These are phyloP conservation scores for Laticauda laticaudata DNA, from an alignment of 2,113 vertebrate genomes.

Conservation along the genomic window DNA sequence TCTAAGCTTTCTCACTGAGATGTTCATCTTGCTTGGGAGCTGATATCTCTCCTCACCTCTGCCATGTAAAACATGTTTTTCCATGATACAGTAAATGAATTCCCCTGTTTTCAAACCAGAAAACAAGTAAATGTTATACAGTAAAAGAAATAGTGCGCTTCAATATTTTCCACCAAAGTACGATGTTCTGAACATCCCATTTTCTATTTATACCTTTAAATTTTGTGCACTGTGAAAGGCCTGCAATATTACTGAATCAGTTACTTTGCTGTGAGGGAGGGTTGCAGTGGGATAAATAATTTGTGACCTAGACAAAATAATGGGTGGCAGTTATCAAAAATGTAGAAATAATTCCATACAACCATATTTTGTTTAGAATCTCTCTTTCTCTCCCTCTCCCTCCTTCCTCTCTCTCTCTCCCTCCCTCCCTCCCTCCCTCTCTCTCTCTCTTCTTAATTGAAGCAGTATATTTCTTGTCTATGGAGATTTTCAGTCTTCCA, in stretches of 20 bases:
- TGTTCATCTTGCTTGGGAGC: too few relatives aligned
- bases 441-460: neutral
- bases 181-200: conserved; percentile 33
- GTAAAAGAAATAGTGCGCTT: conserved; percentile 21
- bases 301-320: conserved; percentile 56
- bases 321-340: conserved; percentile 47
- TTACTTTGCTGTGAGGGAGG: conserved; percentile 65
- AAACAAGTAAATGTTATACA: neutral
- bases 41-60: neutral
- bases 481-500: neutral
- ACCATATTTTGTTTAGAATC: conserved; percentile 38
- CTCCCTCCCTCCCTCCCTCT: accelerated
- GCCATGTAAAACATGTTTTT: neutral
- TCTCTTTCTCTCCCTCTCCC: too few relatives aligned
- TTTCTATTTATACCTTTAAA: conserved; percentile 50
- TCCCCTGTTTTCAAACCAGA: neutral
- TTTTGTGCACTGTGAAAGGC: conserved; percentile 51
- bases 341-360: conserved; percentile 41
- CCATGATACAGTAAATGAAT: neutral
- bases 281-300: conserved; percentile 62
- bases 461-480: neutral
- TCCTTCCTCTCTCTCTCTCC: neutral
- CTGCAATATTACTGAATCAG: conserved; percentile 63
- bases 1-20: neutral
- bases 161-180: conserved; percentile 29